These are phyloP conservation scores for Amphipoea lucens DNA, from an alignment of 2,888 invertebrate species.

Conservation along the genomic window DNA sequence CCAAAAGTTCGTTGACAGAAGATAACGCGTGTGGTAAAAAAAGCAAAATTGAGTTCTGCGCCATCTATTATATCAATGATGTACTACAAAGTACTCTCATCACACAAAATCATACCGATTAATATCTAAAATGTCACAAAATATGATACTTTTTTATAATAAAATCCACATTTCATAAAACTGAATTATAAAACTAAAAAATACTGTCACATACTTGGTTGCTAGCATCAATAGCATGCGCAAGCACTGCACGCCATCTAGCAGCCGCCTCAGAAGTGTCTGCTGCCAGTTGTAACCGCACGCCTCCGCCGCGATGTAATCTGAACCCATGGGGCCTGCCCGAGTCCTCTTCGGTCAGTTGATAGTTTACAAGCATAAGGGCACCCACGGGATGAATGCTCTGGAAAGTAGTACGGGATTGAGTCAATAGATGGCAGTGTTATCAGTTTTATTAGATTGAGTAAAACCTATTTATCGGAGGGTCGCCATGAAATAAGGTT, in stretches of 20 bases:
- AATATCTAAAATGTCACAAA: background rate
- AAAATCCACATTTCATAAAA: background rate
- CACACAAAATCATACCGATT: too few relatives aligned
- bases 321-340: constrained; percentile 93
- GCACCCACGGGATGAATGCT: constrained; percentile 97
- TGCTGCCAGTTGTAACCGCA: constrained; percentile 94
- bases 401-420: constrained; percentile 82
- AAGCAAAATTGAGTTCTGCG: background rate
- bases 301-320: constrained; percentile 93
- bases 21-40: background rate
- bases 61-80: constrained; percentile 49
- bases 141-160: background rate
- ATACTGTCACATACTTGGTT: constrained; percentile 88
- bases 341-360: constrained; percentile 92
- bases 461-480: background rate
- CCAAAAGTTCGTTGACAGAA: constrained; percentile 43
- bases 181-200: background rate
- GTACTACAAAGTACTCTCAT: constrained; percentile 11
- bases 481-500: background rate
- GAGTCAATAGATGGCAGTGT: constrained; percentile 62
- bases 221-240: constrained; percentile 94
- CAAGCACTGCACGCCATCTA: constrained; percentile 94
- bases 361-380: constrained; percentile 95
- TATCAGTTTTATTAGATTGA: background rate
- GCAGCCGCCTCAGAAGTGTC: constrained; percentile 93